Base-by-base conservation (phyloP, 2,888 invertebrate species). In the Calameuta filiformis region DNA sequence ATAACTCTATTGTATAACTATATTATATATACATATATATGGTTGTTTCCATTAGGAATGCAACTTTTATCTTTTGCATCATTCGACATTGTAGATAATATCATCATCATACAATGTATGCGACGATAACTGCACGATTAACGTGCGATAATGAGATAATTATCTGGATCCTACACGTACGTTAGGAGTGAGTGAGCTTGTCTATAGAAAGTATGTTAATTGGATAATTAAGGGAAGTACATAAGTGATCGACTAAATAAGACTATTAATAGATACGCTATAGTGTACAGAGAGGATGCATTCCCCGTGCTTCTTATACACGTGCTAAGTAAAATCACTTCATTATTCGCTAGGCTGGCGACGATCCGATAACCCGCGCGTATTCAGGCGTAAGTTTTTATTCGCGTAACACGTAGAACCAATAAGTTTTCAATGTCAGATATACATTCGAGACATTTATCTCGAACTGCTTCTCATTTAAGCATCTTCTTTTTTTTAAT, bases 291-390 rank as follows among this genome's bases (percentile, higher is more conserved):
- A 31, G 31, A 71, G 71, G n/a, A 31, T 71, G 71, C 71, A 71
- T 71, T 71, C 71, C 71, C 71, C 33, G 71, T 71, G 71, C 71
- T 71, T 71, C 71, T 71, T 71, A 73, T 33, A 73, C 56, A 73
- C 15, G 23, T 73, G 76, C 76, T 56, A 56, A 56, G 23, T 15
- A 56, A 56, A 56, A 9, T 56, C 23, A 56, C 56, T 23, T 23
- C 9, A 56, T 56, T 2, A 23, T 23, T 56, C 9, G 56, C 23
- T 23, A 9, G 23, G 56, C 56, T 56, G 23, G 9, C 23, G 23
- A 56, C 56, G 56, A 23, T 56, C 23, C 9, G 56, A 56, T 56
- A 23, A 56, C 23, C 56, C 15, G 40, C 15, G 40, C 40, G 40
- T 40, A 40, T 40, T 56, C 56, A 23, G 23, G 23, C 23, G 23